Evolutionary conservation across 2,113 vertebrate genomes (phyloP), one percentile per base, ranked within the genome.

Genomic region (Poecilia latipinna): DNA sequence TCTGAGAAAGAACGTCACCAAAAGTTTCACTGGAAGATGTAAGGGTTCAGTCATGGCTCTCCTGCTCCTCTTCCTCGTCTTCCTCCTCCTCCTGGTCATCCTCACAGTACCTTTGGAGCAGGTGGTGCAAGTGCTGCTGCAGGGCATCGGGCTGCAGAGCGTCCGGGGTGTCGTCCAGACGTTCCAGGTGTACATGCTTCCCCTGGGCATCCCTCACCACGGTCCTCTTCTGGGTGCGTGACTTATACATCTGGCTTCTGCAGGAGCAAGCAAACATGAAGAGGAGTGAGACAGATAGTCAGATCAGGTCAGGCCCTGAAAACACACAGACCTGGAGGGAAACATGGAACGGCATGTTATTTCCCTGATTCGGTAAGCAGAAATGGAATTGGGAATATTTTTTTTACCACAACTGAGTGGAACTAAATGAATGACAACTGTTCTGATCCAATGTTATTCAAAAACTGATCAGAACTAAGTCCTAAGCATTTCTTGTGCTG

Each of bases 241-340:
- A 94, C 93, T 97, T 98, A 98, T 44, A 94, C 95, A 98, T 96
- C 28, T 81, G 95, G 83, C 96, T 97, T 95, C 97, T 99, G 82
- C 8, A 42, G 33, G 24, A 2, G 42, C 0, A 78, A 12, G 32
- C 8, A 29, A 19, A 31, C 26, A 7, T 10, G 12, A 12, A 8
- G 29, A 32, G 12, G 19, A 12, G 35, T n/a, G 8, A 37, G 1
- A 19, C 44, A 6, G 44, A 48, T 12, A 1, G 44, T 48, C 17
- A 19, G 13, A 5, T 48, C 15, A 19, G 44, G 44, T 48, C 5
- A 6, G 4, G 12, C 12, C 42, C 42, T 44, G 42, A 13, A 44
- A 48, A 48, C 44, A 48, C 17, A 48, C 44, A 19, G 44, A 48
- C 13, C 17, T 17, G 5, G 44, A 19, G 44, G 44, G 44, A 48